Evolutionary conservation across 2,797 vertebrate species (phyloP).

Genomic region (Catostomus latipinnis): DNA sequence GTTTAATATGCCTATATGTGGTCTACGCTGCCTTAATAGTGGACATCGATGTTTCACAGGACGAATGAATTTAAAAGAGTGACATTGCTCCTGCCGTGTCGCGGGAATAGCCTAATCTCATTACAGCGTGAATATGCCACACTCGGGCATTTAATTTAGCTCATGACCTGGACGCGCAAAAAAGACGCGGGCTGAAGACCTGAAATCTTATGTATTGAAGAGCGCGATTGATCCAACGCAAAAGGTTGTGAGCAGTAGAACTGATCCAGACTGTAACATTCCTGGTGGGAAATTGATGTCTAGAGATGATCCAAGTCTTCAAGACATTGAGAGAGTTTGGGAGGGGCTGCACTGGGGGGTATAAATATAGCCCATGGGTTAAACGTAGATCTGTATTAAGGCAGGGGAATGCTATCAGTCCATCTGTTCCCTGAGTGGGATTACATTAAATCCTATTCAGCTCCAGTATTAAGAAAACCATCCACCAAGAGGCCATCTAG

Average conservation of each 20-base stretch:
- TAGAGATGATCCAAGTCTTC: constrained; percentile 13
- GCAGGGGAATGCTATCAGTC: constrained; percentile 58
- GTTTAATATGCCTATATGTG: background rate
- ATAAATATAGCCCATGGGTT: constrained; percentile 54
- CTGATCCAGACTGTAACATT: background rate
- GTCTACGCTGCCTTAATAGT: background rate
- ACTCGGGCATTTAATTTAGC: background rate
- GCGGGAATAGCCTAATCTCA: constrained; percentile 51
- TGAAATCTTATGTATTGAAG: too few species aligned
- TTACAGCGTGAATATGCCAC: constrained; percentile 46
- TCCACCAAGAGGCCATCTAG: constrained; percentile 53
- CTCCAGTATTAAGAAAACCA: constrained; percentile 60
- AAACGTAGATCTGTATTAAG: constrained; percentile 54
- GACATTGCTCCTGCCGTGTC: constrained; percentile 37
- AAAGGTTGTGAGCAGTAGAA: background rate
- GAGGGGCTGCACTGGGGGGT: constrained; percentile 28
- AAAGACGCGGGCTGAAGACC: too few species aligned
- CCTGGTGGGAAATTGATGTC: background rate
- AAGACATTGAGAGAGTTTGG: constrained; percentile 39
- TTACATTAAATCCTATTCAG: constrained; percentile 82
- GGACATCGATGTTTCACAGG: constrained; percentile 34
- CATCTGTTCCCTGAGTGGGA: constrained; percentile 71
- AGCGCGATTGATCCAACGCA: background rate
- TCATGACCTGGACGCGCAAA: too few species aligned
- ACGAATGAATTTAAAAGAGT: constrained; percentile 48